Base-by-base conservation (phyloP, 2,113 vertebrate genomes). In the Sminthopsis crassicaudata region DNA sequence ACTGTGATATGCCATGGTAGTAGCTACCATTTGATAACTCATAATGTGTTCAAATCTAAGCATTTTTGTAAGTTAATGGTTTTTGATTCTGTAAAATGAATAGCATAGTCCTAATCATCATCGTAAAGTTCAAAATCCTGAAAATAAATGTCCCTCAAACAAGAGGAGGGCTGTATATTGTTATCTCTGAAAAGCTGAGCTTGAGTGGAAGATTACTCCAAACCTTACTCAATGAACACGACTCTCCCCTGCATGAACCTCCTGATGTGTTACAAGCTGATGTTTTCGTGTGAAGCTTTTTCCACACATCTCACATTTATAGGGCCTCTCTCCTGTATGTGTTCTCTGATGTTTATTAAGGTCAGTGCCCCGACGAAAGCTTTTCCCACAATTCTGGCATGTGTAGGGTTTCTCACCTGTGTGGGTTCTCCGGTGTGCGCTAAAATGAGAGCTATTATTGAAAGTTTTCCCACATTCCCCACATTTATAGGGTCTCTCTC, bases 401-500 rank as follows among this genome's bases (percentile, higher is more conserved):
- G 98, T 97, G 53, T 98, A 98, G 46, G 98, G 98, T 50, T 98
- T 96, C 84, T 98, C 96, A 76, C 98, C 98, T 0, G 95, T 95
- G 90, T 97, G 96, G 0, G 91, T 92, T 84, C 36, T 91, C 84
- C 46, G 94, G 96, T 96, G 96, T 92, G 95, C 94, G 53, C 76
- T 96, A 67, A 96, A 27, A 89, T 96, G 92, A 1, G 94, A 94
- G 0, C 89, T 91, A 27, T 95, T 93, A 4, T 84, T 93, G 51
- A 97, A 97, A 92, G 10, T 60, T 90, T 97, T 96, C 94, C 96
- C 95, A 0, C 94, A 96, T n/a, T 93, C 76, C 3, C 90, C 50
- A 11, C 97, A 97, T n/a, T 91, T 91, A 36, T 95, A 97, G 11
- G n/a, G 94, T 50, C 50, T 93, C 96, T 91, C 96, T 26, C 91